Evolutionary conservation across 2,888 invertebrate genomes (phyloP), one percentile per base, ranked within the genome.

Genomic region (Steinernema scapterisci): DNA sequence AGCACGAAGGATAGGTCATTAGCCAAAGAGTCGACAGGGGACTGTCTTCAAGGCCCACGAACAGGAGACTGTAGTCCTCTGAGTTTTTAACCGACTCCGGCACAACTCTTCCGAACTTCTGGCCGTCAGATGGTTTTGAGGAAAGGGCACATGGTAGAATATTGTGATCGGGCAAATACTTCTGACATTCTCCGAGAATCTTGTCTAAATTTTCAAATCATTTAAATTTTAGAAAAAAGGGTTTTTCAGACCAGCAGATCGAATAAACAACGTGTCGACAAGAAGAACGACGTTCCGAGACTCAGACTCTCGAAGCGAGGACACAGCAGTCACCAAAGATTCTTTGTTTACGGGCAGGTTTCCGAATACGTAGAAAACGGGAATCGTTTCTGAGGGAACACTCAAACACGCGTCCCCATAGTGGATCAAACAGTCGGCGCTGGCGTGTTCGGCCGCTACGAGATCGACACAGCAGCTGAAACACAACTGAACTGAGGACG

Each of bases 341-440:
- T 72, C 75, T 23, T 73, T 45, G 31, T 46, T 44, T 11, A 74
- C 52, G 7, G 77, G 73, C 70, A 80, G 71, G 31, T 75, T 73
- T 46, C 80, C 78, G 43, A 84, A 81, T 45, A 85, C 78, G 70
- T 77, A 85, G 77, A 88, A 81, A 5, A 93, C 92, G 0, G 95
- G 94, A 73, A 95, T 90, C 72, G 92, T 91, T 0, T 89, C 90
- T 16, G 92, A 92, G 9, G 80, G 46, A 82, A 91, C 91, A 43
- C 94, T 93, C 79, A 94, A 92, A 88, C 97, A 97, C 0, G 93
- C 92, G 84, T 92, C 92, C 0, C 97, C 97, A 89, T 93, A 97
- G 88, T 97, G 97, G 72, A 97, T 91, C 2, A 97, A 90, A 44
- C 93, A 92, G 89, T 96, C 93, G 0, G 93, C 92, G 74, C 91